Conservation (phyloP, 2,113 vertebrate species). For the Phycodurus eques region DNA sequence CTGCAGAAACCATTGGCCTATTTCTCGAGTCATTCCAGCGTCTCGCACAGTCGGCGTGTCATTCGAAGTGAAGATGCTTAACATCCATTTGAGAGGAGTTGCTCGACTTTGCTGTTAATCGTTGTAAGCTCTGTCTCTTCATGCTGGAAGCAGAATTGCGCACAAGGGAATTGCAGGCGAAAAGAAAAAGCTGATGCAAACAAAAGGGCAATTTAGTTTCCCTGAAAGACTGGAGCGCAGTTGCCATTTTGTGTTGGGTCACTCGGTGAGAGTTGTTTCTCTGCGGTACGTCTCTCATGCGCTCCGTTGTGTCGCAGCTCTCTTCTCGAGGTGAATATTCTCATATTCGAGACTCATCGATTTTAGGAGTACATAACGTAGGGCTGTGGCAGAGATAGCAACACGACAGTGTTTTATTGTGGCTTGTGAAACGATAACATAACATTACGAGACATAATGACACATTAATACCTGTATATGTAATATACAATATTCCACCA, state of each 20-base stretch:
- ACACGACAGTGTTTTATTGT: not conserved
- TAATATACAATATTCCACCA: not conserved
- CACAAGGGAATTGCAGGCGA: constrained; percentile 16
- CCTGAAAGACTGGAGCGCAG: constrained; percentile 38
- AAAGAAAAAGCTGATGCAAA: constrained; percentile 58
- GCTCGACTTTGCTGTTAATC: constrained; percentile 9
- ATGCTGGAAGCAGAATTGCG: constrained; percentile 19
- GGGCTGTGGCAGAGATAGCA: not conserved
- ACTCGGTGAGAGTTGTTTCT: constrained; percentile 42
- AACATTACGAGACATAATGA: not conserved
- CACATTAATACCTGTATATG: not conserved
- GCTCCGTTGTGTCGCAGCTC: not conserved
- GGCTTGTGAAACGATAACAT: not conserved
- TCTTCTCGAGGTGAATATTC: not conserved
- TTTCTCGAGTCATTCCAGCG: not conserved
- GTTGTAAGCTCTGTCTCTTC: constrained; percentile 16
- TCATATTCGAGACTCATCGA: not conserved
- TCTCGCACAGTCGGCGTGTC: not conserved
- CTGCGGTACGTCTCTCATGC: constrained; percentile 4
- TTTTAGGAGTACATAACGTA: not conserved
- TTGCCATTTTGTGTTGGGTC: constrained; percentile 34
- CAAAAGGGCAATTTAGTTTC: constrained; percentile 22
- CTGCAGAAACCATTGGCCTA: not conserved
- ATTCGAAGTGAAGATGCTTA: constrained; percentile 4
- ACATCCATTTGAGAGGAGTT: constrained; percentile 13